Percentiles rank a stretch among this genome's conserved stretches.
phyloP scores from a whole-genome alignment of 1,140 invertebrate species.

The Lasioglossum albipes region DNA sequence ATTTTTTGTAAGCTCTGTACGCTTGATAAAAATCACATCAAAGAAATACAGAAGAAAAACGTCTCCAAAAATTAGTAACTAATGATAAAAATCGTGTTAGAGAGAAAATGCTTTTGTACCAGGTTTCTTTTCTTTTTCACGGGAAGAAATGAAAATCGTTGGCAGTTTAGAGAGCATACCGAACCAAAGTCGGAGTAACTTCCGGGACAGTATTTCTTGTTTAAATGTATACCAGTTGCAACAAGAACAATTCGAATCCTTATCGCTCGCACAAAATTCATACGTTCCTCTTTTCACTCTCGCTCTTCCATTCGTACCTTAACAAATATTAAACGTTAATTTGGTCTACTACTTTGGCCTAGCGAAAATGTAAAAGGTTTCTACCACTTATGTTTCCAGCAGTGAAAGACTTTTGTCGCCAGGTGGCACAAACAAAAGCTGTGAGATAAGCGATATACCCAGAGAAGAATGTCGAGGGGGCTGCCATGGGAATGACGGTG shows the following conservation, averaged over 20 bases:
- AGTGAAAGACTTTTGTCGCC: no score
- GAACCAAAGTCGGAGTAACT: background rate
- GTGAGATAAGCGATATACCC: no score
- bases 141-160: background rate
- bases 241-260: conserved; percentile 21
- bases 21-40: background rate
- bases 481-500: no score
- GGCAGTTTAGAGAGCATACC: conserved; percentile 18
- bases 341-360: conserved; percentile 63
- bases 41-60: conserved; percentile 2
- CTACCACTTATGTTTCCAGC: no score
- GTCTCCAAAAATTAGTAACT: background rate
- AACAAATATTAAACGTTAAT: conserved; percentile 43
- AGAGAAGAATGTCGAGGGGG: no score
- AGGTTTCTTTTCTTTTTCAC: background rate
- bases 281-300: background rate
- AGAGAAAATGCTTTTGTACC: conserved; percentile 7
- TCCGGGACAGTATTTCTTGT: background rate
- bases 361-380: conserved; percentile 40
- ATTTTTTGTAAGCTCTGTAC: background rate
- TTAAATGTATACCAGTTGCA: conserved; percentile 42
- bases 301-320: conserved; percentile 3
- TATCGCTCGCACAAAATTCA: background rate
- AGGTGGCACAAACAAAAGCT: no score
- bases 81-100: background rate